Evolutionary conservation across 1,140 invertebrate genomes (phyloP), one percentile per base, ranked within the genome.

Genomic region (Nautilus pompilius): DNA sequence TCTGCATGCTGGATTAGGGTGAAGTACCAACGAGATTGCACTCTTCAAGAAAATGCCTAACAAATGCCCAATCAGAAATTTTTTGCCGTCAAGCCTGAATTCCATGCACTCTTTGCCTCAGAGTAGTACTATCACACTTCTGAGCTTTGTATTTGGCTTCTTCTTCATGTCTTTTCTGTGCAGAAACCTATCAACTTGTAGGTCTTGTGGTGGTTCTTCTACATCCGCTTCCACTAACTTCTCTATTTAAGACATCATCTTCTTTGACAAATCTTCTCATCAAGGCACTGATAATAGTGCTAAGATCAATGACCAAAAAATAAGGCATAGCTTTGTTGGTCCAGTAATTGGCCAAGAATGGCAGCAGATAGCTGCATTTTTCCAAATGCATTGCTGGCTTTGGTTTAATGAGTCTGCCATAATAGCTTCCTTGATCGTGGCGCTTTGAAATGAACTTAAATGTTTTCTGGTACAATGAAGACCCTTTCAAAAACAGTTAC

Each of bases 311-410:
- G n/a, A n/a, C 24, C n/a, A 71, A 13, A 48, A 63, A 66, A 24
- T 56, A 55, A 2, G 63, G 6, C 30, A 71, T 33, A 13, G 69
- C 60, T 22, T 20, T 24, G 32, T 66, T 46, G 2, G 51, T 49
- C 53, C 63, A 62, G 48, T 55, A 72, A 5, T 24, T 30, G 5
- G 29, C 26, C 5, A 70, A 48, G 49, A 71, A 73, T 24, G 58
- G 59, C 6, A 41, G 24, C n/a, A 71, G 13, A 20, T 33, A 20
- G 17, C 17, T 17, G n/a, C n/a, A n/a, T n/a, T n/a, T n/a, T n/a
- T n/a, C n/a, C n/a, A n/a, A n/a, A n/a, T n/a, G n/a, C n/a, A 33
- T 46, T 54, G 2, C 62, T 51, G 15, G 1, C 48, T 15, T 45
- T 33, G 60, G 63, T 15, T 58, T 62, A 36, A 5, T 17, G 17